Conservation (phyloP, 2,797 vertebrate species). For the Xyrichtys novacula region DNA sequence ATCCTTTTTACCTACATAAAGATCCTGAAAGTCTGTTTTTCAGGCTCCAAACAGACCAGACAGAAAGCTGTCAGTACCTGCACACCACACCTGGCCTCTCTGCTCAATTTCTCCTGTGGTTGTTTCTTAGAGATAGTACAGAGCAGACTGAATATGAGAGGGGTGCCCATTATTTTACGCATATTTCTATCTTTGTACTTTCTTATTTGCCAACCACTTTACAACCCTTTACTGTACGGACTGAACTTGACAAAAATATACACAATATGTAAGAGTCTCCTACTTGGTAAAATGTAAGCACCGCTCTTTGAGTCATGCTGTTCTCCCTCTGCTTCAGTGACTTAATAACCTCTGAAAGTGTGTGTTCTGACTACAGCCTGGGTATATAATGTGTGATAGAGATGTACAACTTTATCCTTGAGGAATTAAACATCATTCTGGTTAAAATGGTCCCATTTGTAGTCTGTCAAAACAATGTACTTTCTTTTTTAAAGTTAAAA, state of each 20-base stretch:
- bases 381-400: too few species aligned
- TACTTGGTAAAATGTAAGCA: neutral
- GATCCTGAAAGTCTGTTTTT: conserved; percentile 50
- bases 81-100: conserved; percentile 31
- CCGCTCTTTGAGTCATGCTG: too few species aligned
- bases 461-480: too few species aligned
- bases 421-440: too few species aligned
- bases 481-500: too few species aligned
- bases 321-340: too few species aligned
- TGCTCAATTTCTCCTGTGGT: conserved; percentile 17
- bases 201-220: conserved; percentile 43
- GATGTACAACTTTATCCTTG: too few species aligned
- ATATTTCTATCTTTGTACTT: conserved; percentile 60
- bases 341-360: too few species aligned
- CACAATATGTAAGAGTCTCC: conserved; percentile 3
- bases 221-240: conserved; percentile 64
- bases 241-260: conserved; percentile 55
- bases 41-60: conserved; percentile 26
- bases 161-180: neutral
- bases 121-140: conserved; percentile 3
- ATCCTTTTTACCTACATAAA: conserved; percentile 51
- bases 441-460: too few species aligned
- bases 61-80: conserved; percentile 55
- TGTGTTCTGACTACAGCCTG: too few species aligned
- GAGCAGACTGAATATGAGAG: conserved; percentile 24